These are phyloP conservation scores for Phenganax subtilis DNA, from an alignment of 92 coral and sea anemone genomes.

Conservation along the genomic window DNA sequence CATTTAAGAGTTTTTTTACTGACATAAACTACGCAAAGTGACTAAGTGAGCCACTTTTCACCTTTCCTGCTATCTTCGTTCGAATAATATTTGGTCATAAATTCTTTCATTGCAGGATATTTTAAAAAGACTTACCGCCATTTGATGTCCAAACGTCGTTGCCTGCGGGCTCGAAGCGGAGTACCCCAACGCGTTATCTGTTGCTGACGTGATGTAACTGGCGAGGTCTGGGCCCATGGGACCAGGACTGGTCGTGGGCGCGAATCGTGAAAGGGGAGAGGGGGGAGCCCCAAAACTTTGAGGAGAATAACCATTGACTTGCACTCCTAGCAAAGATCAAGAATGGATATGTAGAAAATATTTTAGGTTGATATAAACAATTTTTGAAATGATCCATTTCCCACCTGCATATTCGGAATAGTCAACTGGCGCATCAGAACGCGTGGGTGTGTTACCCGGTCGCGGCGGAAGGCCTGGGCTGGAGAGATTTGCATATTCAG, in stretches of 20 bases:
- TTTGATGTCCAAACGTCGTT: constrained; percentile 75
- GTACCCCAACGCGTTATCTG: constrained; percentile 77
- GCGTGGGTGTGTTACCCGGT: constrained; percentile 65
- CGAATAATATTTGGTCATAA: neutral
- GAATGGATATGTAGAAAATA: neutral
- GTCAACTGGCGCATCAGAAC: constrained; percentile 71
- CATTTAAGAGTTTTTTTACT: too few relatives aligned
- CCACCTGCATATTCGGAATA: constrained; percentile 81
- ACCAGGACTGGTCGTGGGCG: constrained; percentile 85
- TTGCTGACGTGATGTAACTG: constrained; percentile 71
- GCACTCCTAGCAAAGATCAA: constrained; percentile 50
- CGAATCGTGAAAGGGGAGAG: constrained; percentile 89
- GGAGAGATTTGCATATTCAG: constrained; percentile 88
- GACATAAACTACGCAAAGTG: too few relatives aligned
- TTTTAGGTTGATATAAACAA: neutral
- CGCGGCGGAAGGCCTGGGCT: constrained; percentile 76
- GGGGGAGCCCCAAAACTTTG: constrained; percentile 91
- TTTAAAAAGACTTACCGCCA: constrained; percentile 60
- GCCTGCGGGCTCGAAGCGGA: constrained; percentile 98
- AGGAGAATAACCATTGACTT: constrained; percentile 72
- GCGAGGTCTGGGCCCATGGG: constrained; percentile 78
- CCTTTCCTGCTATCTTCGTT: neutral
- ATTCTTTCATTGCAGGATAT: neutral
- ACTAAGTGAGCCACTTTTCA: too few relatives aligned
- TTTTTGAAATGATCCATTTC: neutral